These are phyloP conservation scores for Caenorhabditis sp. DNA, from an alignment of 2,888 invertebrate species.

Conservation along the genomic window DNA sequence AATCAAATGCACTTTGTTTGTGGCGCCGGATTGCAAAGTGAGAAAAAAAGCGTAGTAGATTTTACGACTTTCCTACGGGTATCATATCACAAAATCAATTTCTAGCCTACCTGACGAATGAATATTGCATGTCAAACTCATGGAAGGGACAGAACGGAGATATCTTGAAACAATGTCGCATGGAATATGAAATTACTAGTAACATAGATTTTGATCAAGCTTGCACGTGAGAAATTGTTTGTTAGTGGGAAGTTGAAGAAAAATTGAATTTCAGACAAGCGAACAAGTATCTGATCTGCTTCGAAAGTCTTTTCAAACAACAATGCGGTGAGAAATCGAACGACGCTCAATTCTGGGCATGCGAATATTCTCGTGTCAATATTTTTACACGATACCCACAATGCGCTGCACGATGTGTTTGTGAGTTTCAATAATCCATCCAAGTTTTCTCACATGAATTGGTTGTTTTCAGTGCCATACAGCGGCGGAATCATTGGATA, in stretches of 20 bases:
- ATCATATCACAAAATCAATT: slow-evolving; percentile 11
- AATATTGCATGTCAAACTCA: slow-evolving; percentile 44
- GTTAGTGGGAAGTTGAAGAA: background rate
- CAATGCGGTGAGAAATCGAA: slow-evolving; percentile 42
- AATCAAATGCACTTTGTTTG: slow-evolving; percentile 61
- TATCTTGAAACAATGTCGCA: slow-evolving; percentile 41
- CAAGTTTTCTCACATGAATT: background rate
- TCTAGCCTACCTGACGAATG: slow-evolving; percentile 51
- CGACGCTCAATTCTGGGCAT: slow-evolving; percentile 58
- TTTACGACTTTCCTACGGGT: background rate
- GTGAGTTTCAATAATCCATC: slow-evolving; percentile 31
- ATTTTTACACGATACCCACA: slow-evolving; percentile 58
- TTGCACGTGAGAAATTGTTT: slow-evolving; percentile 39
- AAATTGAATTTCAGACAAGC: slow-evolving; percentile 29
- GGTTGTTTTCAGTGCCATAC: slow-evolving; percentile 52
- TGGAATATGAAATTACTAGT: slow-evolving; percentile 36
- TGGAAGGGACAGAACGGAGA: slow-evolving; percentile 41
- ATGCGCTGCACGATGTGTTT: slow-evolving; percentile 51
- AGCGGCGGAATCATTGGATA: slow-evolving; percentile 50
- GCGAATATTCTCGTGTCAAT: slow-evolving; percentile 57
- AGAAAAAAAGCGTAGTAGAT: background rate
- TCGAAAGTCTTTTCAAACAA: slow-evolving; percentile 45
- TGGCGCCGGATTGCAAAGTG: slow-evolving; percentile 60
- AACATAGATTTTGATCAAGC: slow-evolving; percentile 36
- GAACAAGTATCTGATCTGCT: slow-evolving; percentile 47